Evolutionary conservation across 2,888 invertebrate genomes (phyloP).

Genomic region (Amphimallon solstitiale): DNA sequence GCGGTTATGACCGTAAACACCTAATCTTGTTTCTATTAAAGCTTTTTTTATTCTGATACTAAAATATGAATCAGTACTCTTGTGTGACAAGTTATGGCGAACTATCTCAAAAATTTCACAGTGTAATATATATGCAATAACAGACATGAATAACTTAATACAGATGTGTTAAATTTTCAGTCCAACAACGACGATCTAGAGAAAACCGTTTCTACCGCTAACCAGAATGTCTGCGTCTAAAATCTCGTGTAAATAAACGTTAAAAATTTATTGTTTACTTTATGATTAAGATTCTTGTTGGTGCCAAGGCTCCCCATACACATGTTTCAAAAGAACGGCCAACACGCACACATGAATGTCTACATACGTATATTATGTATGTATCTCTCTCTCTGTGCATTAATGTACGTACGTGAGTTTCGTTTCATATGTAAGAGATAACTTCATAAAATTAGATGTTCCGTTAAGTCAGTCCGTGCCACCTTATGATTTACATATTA

Average conservation of each 20-base stretch:
- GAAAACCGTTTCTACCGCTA: constrained; percentile 2
- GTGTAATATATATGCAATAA: too few relatives aligned
- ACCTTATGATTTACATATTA: constrained; percentile 46
- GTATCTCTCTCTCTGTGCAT: background rate
- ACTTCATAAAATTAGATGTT: constrained; percentile 47
- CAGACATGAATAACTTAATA: constrained; percentile 4
- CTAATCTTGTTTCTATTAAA: too few relatives aligned
- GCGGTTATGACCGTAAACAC: too few relatives aligned
- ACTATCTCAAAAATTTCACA: too few relatives aligned
- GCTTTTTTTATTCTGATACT: too few relatives aligned
- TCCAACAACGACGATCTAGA: constrained; percentile 5
- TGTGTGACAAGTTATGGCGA: too few relatives aligned
- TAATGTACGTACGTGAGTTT: background rate
- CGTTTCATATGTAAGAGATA: constrained; percentile 34
- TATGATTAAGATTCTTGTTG: constrained; percentile 36
- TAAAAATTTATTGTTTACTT: constrained; percentile 39
- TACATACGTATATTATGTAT: background rate
- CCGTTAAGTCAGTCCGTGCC: constrained; percentile 46
- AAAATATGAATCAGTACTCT: too few relatives aligned
- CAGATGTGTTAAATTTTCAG: constrained; percentile 23
- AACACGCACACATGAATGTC: constrained; percentile 10
- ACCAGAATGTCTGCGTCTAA: constrained; percentile 26
- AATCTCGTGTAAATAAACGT: constrained; percentile 37
- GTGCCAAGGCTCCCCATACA: constrained; percentile 17
- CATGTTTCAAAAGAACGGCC: constrained; percentile 28